These are phyloP conservation scores for Autographa gamma DNA, from an alignment of 2,888 invertebrate species.

Conservation along the genomic window DNA sequence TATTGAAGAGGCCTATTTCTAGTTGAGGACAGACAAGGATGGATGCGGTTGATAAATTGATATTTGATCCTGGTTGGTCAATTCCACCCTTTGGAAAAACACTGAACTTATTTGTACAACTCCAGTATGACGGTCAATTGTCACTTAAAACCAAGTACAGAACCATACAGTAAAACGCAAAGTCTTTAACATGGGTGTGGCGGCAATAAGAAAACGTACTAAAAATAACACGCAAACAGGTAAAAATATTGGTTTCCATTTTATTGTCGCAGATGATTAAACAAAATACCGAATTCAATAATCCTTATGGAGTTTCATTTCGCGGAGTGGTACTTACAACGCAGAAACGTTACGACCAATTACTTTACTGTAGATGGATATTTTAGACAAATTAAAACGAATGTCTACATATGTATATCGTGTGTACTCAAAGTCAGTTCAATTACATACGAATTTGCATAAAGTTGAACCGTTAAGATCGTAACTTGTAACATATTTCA, in stretches of 20 bases:
- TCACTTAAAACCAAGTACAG: background rate
- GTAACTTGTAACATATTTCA: background rate
- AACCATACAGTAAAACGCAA: background rate
- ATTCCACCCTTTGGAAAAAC: background rate
- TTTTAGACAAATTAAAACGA: conserved; percentile 55
- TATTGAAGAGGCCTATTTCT: conserved; percentile 2
- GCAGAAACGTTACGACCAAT: conserved; percentile 49
- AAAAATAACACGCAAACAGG: background rate
- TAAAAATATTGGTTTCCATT: conserved; percentile 6
- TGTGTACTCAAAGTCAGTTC: conserved; percentile 14
- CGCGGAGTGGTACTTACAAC: conserved; percentile 41
- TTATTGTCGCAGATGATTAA: conserved; percentile 17
- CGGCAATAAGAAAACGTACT: background rate
- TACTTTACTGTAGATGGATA: conserved; percentile 45
- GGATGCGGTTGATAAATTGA: conserved; percentile 6
- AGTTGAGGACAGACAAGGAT: background rate
- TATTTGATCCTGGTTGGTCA: background rate
- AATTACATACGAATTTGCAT: background rate
- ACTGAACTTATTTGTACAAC: background rate
- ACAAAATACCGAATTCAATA: conserved; percentile 50
- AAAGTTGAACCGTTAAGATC: background rate
- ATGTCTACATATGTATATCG: conserved; percentile 23
- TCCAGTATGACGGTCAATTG: no score
- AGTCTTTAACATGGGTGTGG: no score
- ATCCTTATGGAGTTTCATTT: conserved; percentile 51